A percentile compares a stretch with the other conserved stretches of the same genome.
phyloP scores from a whole-genome alignment of 1,140 invertebrate species.

The Radopholus similis region DNA sequence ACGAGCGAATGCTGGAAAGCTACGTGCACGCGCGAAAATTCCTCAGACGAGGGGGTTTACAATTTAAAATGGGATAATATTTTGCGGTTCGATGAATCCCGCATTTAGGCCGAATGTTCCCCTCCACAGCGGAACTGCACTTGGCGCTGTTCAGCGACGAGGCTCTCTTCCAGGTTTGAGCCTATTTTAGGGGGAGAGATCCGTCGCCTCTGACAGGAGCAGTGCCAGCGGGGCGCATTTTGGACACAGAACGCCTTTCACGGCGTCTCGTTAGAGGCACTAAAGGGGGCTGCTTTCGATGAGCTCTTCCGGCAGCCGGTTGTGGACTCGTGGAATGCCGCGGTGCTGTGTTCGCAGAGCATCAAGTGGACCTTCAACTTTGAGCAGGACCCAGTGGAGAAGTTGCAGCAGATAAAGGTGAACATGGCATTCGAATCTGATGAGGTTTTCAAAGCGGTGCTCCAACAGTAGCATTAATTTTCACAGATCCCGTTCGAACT shows the following conservation, averaged over 20 bases:
- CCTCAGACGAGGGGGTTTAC: constrained; percentile 77
- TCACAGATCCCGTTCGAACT: too few relatives aligned
- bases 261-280: constrained; percentile 85
- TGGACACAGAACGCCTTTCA: constrained; percentile 98
- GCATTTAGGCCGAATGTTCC: constrained; percentile 79
- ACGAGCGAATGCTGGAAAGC: constrained; percentile 97
- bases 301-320: constrained; percentile 98
- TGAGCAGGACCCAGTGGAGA: constrained; percentile 81
- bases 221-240: constrained; percentile 96
- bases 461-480: too few relatives aligned
- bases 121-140: constrained; percentile 87
- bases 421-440: too few relatives aligned
- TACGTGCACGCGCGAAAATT: constrained; percentile 98
- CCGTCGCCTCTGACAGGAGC: too few relatives aligned
- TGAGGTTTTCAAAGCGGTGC: too few relatives aligned
- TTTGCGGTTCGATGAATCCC: not conserved
- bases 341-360: constrained; percentile 92
- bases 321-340: constrained; percentile 91
- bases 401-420: constrained; percentile 90
- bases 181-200: too few relatives aligned
- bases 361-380: constrained; percentile 93
- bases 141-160: constrained; percentile 98
- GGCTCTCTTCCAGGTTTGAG: constrained; percentile 86
- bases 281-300: constrained; percentile 84
- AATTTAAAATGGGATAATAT: constrained; percentile 11